Percentiles rank a stretch among this genome's conserved stretches.
phyloP scores from a whole-genome alignment of 2,113 vertebrate genomes.

The Chinchilla lanigera region DNA sequence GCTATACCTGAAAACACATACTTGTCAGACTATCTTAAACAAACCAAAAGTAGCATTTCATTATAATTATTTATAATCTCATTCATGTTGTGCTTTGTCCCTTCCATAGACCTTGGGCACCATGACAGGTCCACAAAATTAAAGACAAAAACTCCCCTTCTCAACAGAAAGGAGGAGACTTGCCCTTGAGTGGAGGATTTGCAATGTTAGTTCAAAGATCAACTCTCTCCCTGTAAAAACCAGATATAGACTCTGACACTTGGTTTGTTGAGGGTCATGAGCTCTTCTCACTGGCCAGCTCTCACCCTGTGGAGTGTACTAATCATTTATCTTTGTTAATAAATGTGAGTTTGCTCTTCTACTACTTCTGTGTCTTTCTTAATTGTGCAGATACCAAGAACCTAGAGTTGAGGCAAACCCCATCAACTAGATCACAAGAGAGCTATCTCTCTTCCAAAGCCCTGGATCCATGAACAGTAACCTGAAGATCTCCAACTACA shows the following conservation, averaged over 20 bases:
- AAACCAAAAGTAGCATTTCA: not conserved
- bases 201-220: no score
- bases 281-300: not conserved
- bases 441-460: not conserved
- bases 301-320: not conserved
- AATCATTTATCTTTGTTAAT: not conserved
- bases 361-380: not conserved
- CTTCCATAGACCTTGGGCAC: not conserved
- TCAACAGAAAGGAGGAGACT: not conserved
- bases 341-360: not conserved
- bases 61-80: not conserved
- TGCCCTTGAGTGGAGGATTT: not conserved
- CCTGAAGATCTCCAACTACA: no score
- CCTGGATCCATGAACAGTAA: accelerated
- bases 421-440: not conserved
- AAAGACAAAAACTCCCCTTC: not conserved
- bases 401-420: no score
- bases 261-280: not conserved
- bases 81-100: not conserved
- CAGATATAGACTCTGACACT: not conserved
- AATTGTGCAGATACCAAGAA: not conserved
- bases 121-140: not conserved
- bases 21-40: not conserved
- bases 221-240: not conserved
- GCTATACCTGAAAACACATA: not conserved